Percentiles rank a stretch among this genome's conserved stretches.
Evolutionary conservation across 2,113 vertebrate species (phyloP).

Genomic region (Ramphastos sulfuratus): DNA sequence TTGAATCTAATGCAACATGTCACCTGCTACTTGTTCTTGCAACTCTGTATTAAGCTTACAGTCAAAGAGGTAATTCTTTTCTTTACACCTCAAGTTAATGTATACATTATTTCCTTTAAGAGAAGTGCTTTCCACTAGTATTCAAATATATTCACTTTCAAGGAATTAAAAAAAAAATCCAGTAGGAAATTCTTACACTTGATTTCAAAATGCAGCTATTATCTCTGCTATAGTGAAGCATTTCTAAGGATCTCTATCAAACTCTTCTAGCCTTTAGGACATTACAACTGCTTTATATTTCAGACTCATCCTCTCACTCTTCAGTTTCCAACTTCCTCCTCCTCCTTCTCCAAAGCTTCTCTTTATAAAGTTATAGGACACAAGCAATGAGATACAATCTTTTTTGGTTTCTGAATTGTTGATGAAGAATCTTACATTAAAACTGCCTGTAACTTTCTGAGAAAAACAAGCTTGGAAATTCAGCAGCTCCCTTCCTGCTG

Average conservation of each 20-base stretch:
- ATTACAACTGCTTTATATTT: neutral
- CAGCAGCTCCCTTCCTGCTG: neutral
- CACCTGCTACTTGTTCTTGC: neutral
- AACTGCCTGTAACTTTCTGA: neutral
- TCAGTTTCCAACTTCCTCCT: neutral
- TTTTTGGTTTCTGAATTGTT: neutral
- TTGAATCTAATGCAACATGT: neutral
- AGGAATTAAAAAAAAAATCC: neutral
- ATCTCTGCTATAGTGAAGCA: neutral
- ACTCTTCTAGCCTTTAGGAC: neutral
- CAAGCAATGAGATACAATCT: neutral
- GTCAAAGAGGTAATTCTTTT: neutral
- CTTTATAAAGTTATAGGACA: neutral
- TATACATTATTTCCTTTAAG: neutral
- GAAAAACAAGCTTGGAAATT: neutral
- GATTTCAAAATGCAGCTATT: neutral
- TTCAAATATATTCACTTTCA: neutral
- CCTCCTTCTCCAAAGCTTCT: neutral
- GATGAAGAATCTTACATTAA: neutral
- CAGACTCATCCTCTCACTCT: neutral
- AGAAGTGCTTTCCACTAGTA: neutral
- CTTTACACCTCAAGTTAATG: neutral
- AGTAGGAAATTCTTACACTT: neutral
- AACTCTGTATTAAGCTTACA: neutral
- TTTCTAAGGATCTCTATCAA: neutral